Conservation (phyloP, 2,797 vertebrate genomes). For the Danio albolineatus region DNA sequence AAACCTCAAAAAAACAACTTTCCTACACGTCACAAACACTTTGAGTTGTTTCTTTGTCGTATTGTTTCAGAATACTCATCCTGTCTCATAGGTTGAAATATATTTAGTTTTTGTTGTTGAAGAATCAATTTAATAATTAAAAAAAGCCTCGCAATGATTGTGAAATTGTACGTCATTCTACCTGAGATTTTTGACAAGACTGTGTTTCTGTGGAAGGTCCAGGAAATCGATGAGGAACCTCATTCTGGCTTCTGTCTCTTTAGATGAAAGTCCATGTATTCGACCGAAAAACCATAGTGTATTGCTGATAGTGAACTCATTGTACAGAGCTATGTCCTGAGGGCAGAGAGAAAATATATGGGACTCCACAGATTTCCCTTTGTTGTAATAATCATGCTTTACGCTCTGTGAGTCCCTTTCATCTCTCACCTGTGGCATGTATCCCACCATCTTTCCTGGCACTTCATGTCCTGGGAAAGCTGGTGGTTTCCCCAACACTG, state of each 20-base stretch:
- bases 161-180: constrained; percentile 43
- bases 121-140: background rate
- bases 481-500: constrained; percentile 80
- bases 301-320: constrained; percentile 83
- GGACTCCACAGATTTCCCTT: background rate
- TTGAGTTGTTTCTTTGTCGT: background rate
- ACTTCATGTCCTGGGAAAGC: constrained; percentile 80
- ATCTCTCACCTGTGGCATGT: constrained; percentile 82
- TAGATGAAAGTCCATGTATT: constrained; percentile 78
- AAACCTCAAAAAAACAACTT: background rate
- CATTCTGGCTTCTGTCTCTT: constrained; percentile 76
- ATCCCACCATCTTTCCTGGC: constrained; percentile 82
- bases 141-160: background rate
- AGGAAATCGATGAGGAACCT: constrained; percentile 82
- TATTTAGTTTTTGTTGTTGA: no score
- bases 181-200: constrained; percentile 83
- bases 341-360: background rate
- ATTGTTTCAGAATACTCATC: background rate
- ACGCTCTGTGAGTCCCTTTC: background rate
- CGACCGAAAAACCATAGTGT: constrained; percentile 80
- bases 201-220: constrained; percentile 79
- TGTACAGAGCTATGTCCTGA: constrained; percentile 83
- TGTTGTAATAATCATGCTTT: background rate
- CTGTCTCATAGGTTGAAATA: background rate
- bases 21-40: background rate